Evolutionary conservation across 2,113 vertebrate species (phyloP).

Genomic region (Prunella fulvescens): DNA sequence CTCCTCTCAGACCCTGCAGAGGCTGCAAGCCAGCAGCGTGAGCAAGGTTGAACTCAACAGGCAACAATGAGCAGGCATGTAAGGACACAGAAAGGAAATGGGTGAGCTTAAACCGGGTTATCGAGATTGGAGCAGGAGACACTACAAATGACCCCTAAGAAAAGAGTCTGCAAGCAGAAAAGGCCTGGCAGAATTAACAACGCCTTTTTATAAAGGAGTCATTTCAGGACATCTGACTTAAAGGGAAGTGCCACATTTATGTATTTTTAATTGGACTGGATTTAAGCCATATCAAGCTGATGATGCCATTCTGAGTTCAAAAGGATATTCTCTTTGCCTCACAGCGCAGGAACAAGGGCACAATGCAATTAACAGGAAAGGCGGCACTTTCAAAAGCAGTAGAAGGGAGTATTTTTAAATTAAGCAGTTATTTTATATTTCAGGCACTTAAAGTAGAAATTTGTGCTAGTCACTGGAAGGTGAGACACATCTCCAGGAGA

Average conservation of each 20-base stretch:
- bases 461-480: background rate
- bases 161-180: background rate
- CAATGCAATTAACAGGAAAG: background rate
- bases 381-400: background rate
- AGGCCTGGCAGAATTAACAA: background rate
- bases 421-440: background rate
- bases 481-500: background rate
- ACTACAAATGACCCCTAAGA: background rate
- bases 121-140: background rate
- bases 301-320: background rate
- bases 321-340: background rate
- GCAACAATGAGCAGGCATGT: background rate
- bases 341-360: background rate
- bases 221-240: slow-evolving; percentile 19
- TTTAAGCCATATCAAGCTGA: slow-evolving; percentile 16
- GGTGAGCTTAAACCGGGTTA: background rate
- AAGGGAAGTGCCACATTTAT: slow-evolving; percentile 16
- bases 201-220: background rate
- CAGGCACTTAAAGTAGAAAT: background rate
- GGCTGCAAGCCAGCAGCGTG: background rate
- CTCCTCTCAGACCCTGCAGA: background rate
- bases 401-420: background rate
- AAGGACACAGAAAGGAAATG: background rate
- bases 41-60: background rate
- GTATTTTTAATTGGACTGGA: slow-evolving; percentile 40